Evolutionary conservation across 2,888 invertebrate genomes (phyloP), one percentile per base, ranked within the genome.

Genomic region (Epinotia brunnichana): DNA sequence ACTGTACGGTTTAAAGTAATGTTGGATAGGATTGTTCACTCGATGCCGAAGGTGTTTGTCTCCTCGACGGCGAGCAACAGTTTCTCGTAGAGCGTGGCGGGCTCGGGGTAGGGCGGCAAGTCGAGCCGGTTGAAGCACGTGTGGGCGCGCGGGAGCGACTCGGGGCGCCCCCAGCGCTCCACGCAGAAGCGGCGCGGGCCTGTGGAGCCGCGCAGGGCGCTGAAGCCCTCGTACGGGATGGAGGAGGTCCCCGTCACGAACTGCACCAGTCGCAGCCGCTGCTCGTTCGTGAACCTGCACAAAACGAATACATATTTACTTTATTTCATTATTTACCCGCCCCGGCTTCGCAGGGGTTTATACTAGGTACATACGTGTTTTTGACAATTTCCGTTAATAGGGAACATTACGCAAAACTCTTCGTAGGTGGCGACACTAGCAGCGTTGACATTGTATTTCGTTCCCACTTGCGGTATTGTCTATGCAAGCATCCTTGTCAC

Each of bases 231-330:
- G 89, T 98, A 99, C 0, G 99, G 99, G 82, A 99, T 98, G 81
- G 98, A 98, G 0, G 99, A 98, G 0, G 99, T 99, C 57, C 99
- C 99, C 10, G 99, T 99, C 75, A 99, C 99, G 92, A 99, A 99
- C 91, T 99, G 98, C 48, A 99, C 94, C 73, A 99, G 94, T 57
- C 99, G 95, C 21, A 99, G 94, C 15, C 99, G 95, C 83, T 99
- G 97, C 87, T 99, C 99, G 90, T 99, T 99, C 75, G 97, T 97
- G 88, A 99, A 99, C 83, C 96, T 95, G 86, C 0, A 11, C 13
- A 13, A 7, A 41, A 2, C 4, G 17, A 7, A 17, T 19, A 17
- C 17, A 53, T 7, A 10, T n/a, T n/a, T n/a, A n/a, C n/a, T n/a
- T n/a, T n/a, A n/a, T n/a, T n/a, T n/a, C n/a, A n/a, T n/a, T n/a